Evolutionary conservation across 1,140 invertebrate genomes (phyloP).

Genomic region (Atta cephalotes): DNA sequence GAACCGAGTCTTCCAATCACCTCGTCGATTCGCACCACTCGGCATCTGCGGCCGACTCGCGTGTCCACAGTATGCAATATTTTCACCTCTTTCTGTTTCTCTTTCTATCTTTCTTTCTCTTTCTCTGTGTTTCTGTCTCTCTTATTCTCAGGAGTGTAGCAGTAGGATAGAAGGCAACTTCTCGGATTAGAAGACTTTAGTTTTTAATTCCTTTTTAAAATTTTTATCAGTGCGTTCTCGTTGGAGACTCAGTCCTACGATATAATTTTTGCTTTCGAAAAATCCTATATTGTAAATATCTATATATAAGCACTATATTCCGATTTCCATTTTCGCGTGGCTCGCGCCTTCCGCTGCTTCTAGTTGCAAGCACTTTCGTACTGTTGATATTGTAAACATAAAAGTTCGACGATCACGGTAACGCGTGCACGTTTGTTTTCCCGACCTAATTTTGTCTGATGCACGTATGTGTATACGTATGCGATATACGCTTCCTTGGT

Average conservation of each 20-base stretch:
- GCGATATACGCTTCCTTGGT: conserved; percentile 33
- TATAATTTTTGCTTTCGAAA: background rate
- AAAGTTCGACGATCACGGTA: background rate
- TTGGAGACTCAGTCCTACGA: background rate
- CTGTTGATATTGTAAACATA: background rate
- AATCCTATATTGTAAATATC: background rate
- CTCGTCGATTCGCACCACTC: conserved; percentile 87
- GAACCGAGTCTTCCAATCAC: conserved; percentile 87
- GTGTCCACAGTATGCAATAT: conserved; percentile 85
- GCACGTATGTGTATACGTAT: background rate
- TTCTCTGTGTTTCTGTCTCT: conserved; percentile 30
- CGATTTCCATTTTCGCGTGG: background rate
- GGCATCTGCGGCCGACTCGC: conserved; percentile 85
- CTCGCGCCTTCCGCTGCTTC: background rate
- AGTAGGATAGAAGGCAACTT: conserved; percentile 29
- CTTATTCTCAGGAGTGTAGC: conserved; percentile 23
- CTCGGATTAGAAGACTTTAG: background rate
- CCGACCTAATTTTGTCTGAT: background rate
- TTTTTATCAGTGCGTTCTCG: conserved; percentile 21
- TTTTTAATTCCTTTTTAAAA: background rate
- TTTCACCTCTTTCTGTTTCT: conserved; percentile 65
- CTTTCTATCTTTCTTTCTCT: conserved; percentile 54
- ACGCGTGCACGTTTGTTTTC: conserved; percentile 26
- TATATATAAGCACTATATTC: background rate
- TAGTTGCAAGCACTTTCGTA: conserved; percentile 9